Base-by-base conservation (phyloP, 2,888 invertebrate genomes). In the Ecdyonurus torrentis region DNA sequence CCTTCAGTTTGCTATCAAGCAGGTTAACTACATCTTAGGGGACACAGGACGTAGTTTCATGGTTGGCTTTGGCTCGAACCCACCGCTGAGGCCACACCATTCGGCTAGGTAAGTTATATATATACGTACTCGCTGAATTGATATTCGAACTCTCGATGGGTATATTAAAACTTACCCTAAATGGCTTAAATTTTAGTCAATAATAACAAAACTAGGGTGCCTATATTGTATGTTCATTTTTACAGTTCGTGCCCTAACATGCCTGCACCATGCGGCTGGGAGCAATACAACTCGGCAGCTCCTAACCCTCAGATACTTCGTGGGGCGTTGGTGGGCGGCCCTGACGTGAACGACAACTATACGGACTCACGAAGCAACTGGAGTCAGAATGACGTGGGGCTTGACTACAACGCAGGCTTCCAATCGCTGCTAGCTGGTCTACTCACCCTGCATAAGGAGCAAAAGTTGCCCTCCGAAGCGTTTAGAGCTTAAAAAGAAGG, bases 271-370 rank as follows among this genome's bases (percentile, higher is more conserved):
- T 71, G 71, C 63, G 66, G 68, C 63, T 67, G 67, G 66, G 63
- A 66, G 59, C 65, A 65, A 60, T 66, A 62, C 15, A 66, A 62
- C 52, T 67, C 66, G 20, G 58, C 67, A 2, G 66, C 61, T 1
- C 68, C 70, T 7, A 71, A 71, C 64, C 66, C 66, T 15, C 69
- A 69, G 52, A 64, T 66, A 5, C 63, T 71, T 10, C 66, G 64
- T 19, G 71, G 71, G 2, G 71, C 70, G 2, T 61, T 71, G 15
- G 70, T 71, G 2, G 70, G 71, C 18, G 71, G 71, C 2, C 71
- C 71, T 1, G 70, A 67, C 58, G 23, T 22, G 15, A 66, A 67
- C 22, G 71, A 70, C 58, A 61, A 62, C 25, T 71, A 70, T 65
- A 62, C 20, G 1, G 71, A 71, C 66, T 67, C 68, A 23, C 65